Base-by-base conservation (phyloP, 2,888 invertebrate genomes). In the Dasypolia templi region DNA sequence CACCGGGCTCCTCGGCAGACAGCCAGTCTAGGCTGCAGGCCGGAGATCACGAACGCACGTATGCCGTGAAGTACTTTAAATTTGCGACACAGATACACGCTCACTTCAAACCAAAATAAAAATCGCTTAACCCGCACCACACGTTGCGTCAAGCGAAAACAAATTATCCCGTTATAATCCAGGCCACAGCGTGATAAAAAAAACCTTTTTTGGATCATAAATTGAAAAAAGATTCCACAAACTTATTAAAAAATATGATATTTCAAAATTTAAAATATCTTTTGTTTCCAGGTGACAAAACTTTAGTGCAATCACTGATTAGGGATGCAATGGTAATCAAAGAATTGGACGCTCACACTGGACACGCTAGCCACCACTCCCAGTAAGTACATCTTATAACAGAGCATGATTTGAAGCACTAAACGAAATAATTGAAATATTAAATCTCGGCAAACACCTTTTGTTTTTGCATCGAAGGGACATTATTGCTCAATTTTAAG, bases 291-390 rank as follows among this genome's bases (percentile, higher is more conserved):
- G 99, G 99, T 96, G 99, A 99, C 95, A 98, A 99, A 97, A 98
- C 97, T 91, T 97, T 99, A 94, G 97, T 99, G 89, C 99, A 99
- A 94, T 98, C 98, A 79, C 96, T 99, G 83, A 98, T 99, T 81
- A 97, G 98, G 93, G 99, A 99, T 93, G 99, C 99, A 59, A 98
- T 98, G 97, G 98, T 98, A 87, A 99, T 99, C 56, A 98, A 98
- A 95, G 98, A 98, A 90, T 97, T 98, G 92, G 98, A 98, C 95
- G 97, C 97, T 81, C 97, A 96, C 93, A 96, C 95, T 84, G 96
- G 97, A 95, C 96, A 97, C 82, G 97, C 97, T 72, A 97, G 97
- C 90, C 97, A 98, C 80, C 97, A 98, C 89, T 97, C 97, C 89
- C 97, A 98, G 98, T 98, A 98, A 98, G 98, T 98, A 90, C 59